A percentile compares a stretch with the other conserved stretches of the same genome.
Evolutionary conservation across 1,140 invertebrate genomes (phyloP).

Genomic region (Oryctes rhinoceros): DNA sequence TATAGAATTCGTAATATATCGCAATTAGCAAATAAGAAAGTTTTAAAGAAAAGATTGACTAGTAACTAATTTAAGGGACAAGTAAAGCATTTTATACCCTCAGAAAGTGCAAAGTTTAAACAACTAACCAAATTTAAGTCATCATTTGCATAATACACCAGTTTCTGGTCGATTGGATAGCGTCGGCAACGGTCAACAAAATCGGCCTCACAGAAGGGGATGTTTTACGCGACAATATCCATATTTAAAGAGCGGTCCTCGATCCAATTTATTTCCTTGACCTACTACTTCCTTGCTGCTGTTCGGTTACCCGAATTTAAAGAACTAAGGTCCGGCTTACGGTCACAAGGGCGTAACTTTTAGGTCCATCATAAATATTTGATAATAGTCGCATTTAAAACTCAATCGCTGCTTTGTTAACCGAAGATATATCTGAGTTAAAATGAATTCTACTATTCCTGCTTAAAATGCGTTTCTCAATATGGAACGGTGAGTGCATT

Average conservation of each 20-base stretch:
- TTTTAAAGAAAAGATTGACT: no score
- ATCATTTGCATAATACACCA: not conserved
- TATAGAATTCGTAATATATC: no score
- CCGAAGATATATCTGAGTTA: conserved; percentile 20
- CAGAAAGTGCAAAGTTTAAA: no score
- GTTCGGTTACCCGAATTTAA: conserved; percentile 1
- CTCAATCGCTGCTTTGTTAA: conserved; percentile 11
- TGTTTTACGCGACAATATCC: not conserved
- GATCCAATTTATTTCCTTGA: conserved; percentile 29
- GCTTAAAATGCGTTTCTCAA: not conserved
- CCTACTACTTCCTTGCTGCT: not conserved
- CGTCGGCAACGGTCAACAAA: not conserved
- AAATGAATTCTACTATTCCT: conserved; percentile 2
- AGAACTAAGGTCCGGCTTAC: conserved; percentile 13
- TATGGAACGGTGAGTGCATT: conserved; percentile 21
- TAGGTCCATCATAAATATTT: conserved; percentile 28
- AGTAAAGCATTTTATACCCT: no score
- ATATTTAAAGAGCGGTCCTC: conserved; percentile 33
- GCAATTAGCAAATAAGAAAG: no score
- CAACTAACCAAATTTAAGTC: not conserved
- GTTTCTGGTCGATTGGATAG: not conserved
- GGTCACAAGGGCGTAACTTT: conserved; percentile 11
- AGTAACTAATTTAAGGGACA: no score
- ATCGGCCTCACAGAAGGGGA: not conserved
- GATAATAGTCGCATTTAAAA: conserved; percentile 30